phyloP scores from a whole-genome alignment of 2,888 invertebrate genomes.

The Strigamia crassipes region DNA sequence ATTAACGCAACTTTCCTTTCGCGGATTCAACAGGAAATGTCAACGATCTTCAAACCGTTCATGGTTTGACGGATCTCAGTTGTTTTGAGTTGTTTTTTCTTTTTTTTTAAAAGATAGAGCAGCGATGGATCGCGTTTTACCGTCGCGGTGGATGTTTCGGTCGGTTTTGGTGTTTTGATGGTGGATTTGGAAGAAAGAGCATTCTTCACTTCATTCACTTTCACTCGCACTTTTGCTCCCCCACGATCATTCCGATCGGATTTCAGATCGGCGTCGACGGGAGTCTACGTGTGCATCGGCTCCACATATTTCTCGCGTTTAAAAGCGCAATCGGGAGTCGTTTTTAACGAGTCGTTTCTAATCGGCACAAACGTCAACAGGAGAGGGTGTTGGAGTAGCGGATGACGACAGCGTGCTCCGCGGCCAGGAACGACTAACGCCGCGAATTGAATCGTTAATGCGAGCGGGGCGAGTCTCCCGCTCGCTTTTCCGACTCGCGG shows the following conservation, averaged over 20 bases:
- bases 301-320: not conserved
- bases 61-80: not conserved
- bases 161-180: not conserved
- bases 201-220: not conserved
- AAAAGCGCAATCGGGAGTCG: not conserved
- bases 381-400: not conserved
- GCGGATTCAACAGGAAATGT: not conserved
- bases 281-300: not conserved
- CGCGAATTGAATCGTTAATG: too few relatives aligned
- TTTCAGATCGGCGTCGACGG: not conserved
- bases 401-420: too few relatives aligned
- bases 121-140: not conserved
- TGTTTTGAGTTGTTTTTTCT: too few relatives aligned
- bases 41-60: not conserved
- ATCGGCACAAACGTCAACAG: not conserved
- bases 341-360: not conserved
- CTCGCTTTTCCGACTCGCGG: too few relatives aligned
- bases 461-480: too few relatives aligned
- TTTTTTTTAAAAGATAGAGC: too few relatives aligned
- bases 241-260: too few relatives aligned
- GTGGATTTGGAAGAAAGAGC: not conserved
- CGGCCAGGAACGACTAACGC: too few relatives aligned
- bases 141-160: not conserved
- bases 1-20: not conserved
- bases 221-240: not conserved